These are phyloP conservation scores for Lasioglossum pauxillum DNA, from an alignment of 2,888 invertebrate species.

Conservation along the genomic window DNA sequence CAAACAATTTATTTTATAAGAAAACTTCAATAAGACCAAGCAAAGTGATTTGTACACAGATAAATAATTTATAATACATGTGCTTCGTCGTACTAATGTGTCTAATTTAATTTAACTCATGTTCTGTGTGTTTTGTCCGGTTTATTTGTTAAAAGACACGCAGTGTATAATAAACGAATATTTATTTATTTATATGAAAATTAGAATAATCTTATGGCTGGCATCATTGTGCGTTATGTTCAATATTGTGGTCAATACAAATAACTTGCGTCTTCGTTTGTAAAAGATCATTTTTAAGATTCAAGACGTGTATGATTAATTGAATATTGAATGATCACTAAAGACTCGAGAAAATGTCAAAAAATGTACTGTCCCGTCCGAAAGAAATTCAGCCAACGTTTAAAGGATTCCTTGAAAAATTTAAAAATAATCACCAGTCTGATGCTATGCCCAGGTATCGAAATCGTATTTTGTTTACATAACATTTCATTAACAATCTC, in stretches of 20 bases:
- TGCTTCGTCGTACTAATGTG: background rate
- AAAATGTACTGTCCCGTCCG: conserved; percentile 42
- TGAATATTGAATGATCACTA: conserved; percentile 8
- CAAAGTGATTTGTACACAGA: background rate
- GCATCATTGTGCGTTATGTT: background rate
- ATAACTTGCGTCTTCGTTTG: background rate
- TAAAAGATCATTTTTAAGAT: too few species aligned
- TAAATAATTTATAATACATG: background rate
- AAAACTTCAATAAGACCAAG: background rate
- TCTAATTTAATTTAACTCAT: background rate
- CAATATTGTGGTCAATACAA: background rate
- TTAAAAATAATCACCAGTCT: conserved; percentile 27
- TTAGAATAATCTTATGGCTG: background rate
- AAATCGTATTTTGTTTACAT: background rate
- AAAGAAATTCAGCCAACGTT: conserved; percentile 55
- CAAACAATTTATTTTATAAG: background rate
- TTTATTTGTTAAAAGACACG: background rate
- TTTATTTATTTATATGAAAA: background rate
- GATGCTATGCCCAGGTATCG: conserved; percentile 46
- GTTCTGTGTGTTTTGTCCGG: background rate
- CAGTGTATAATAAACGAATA: background rate
- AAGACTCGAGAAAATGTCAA: conserved; percentile 58
- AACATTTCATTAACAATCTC: background rate
- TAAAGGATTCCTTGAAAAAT: conserved; percentile 49
- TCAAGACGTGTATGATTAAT: background rate